Evolutionary conservation across 2,797 vertebrate species (phyloP), one percentile per base, ranked within the genome.

Genomic region (Thamnophis elegans): DNA sequence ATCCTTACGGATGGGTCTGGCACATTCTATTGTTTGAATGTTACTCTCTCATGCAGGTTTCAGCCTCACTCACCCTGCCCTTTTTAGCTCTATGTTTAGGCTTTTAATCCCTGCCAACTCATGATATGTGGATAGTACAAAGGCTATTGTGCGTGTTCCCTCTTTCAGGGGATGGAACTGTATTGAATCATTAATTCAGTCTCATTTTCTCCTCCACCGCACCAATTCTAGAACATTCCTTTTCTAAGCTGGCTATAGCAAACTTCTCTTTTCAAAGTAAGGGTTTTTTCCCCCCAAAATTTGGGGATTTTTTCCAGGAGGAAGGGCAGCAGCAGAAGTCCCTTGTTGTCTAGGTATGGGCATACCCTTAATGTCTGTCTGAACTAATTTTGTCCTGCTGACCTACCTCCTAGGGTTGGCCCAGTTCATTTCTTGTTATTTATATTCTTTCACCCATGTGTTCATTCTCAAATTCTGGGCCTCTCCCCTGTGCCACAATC

Each of bases 351-450:
- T 54, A 13, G 13, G 16, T 36, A 88, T 51, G 53, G 59, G 53
- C 89, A 14, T 32, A 13, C 51, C 73, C 88, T 62, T 73, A 28
- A 82, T 28, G 36, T 53, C 89, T 90, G 91, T 88, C 36, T 90
- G 65, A 56, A 85, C 93, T 90, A 88, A 92, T 65, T 47, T 87
- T 90, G 89, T 85, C 3, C 85, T 91, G 90, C 92, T 93, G 92
- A 94, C 93, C 92, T 93, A 93, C 89, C 92, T 91, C 89, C 47
- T 65, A 85, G 91, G 87, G 91, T 89, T 47, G 68, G 60, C 73
- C 59, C 68, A 88, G 51, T 55, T 90, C 62, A 42, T 87, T 32
- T 88, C 92, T 88, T 65, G 88, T 88, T 93, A 93, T 93, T 93
- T 90, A 88, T 93, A 85, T 59, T 10, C 62, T 65, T 4, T 65